phyloP scores from a whole-genome alignment of 2,888 invertebrate species.

The Drepana falcataria region DNA sequence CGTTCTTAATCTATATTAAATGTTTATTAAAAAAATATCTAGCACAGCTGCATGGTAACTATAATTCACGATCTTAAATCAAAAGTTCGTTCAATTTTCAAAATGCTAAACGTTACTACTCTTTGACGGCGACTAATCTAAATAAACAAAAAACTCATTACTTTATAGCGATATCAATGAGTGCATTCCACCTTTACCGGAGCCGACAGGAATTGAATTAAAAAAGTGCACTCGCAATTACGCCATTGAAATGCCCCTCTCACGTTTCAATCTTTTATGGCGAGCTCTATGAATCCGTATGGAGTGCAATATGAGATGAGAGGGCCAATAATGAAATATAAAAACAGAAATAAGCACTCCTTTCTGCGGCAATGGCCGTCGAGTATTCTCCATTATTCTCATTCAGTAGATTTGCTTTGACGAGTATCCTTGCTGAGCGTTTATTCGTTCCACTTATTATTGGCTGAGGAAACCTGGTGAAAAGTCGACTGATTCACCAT shows the following conservation, averaged over 20 bases:
- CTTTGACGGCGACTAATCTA: background rate
- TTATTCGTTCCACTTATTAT: conserved; percentile 52
- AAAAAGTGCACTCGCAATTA: conserved; percentile 76
- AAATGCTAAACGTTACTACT: no score
- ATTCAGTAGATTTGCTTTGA: conserved; percentile 66
- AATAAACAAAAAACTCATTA: conserved; percentile 47
- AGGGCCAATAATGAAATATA: conserved; percentile 77
- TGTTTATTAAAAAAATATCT: no score
- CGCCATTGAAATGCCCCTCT: conserved; percentile 74
- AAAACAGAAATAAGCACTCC: conserved; percentile 73
- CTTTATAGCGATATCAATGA: conserved; percentile 71
- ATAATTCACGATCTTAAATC: background rate
- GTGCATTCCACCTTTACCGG: conserved; percentile 70
- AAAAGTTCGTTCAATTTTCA: no score
- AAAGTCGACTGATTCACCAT: conserved; percentile 6
- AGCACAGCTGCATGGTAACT: background rate
- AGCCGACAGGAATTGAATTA: conserved; percentile 74
- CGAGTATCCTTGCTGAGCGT: conserved; percentile 61
- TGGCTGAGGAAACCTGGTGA: conserved; percentile 21
- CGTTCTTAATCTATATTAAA: no score
- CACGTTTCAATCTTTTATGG: conserved; percentile 77
- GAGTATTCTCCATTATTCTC: conserved; percentile 70
- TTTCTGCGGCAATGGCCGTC: conserved; percentile 55
- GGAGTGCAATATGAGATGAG: conserved; percentile 75
- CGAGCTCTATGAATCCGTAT: conserved; percentile 69